phyloP scores from a whole-genome alignment of 2,113 vertebrate species.

The Engraulis encrasicolus region DNA sequence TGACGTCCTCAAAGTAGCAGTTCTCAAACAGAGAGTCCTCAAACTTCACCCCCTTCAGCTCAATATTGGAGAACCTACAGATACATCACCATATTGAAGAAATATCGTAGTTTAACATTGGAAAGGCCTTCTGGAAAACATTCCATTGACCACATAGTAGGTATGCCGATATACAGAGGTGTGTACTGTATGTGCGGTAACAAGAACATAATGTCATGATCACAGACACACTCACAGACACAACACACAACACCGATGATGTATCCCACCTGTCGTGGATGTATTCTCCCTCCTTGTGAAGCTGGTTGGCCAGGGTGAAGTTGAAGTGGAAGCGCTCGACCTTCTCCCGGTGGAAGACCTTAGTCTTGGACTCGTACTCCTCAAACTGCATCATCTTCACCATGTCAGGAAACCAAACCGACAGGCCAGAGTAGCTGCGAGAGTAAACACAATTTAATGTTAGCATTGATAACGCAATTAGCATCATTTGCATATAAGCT shows the following conservation, averaged over 20 bases:
- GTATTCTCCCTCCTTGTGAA: slow-evolving; percentile 89
- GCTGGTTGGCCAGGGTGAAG: slow-evolving; percentile 95
- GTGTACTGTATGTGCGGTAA: too few species aligned
- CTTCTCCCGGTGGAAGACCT: slow-evolving; percentile 82
- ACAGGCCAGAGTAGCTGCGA: slow-evolving; percentile 91
- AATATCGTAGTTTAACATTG: too few species aligned
- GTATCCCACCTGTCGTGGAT: slow-evolving; percentile 87
- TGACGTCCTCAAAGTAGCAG: slow-evolving; percentile 95
- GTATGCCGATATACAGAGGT: too few species aligned
- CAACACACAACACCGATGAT: slow-evolving; percentile 46
- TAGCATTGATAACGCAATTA: background rate
- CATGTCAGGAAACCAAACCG: slow-evolving; percentile 98
- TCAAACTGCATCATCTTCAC: slow-evolving; percentile 94
- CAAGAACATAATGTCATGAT: too few species aligned
- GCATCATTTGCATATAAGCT: too few species aligned
- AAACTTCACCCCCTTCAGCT: slow-evolving; percentile 93
- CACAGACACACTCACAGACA: too few species aligned
- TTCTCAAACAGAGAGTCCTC: slow-evolving; percentile 89
- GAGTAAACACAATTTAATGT: slow-evolving; percentile 13
- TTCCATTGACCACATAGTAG: too few species aligned
- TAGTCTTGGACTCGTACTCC: slow-evolving; percentile 86
- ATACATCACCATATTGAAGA: slow-evolving; percentile 26
- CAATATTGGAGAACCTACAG: slow-evolving; percentile 89
- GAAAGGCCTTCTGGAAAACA: too few species aligned
- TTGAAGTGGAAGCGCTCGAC: slow-evolving; percentile 91